Percentiles rank a stretch among this genome's conserved stretches.
Evolutionary conservation across 2,113 vertebrate species (phyloP).

Genomic region (Cynoglossus semilaevis): DNA sequence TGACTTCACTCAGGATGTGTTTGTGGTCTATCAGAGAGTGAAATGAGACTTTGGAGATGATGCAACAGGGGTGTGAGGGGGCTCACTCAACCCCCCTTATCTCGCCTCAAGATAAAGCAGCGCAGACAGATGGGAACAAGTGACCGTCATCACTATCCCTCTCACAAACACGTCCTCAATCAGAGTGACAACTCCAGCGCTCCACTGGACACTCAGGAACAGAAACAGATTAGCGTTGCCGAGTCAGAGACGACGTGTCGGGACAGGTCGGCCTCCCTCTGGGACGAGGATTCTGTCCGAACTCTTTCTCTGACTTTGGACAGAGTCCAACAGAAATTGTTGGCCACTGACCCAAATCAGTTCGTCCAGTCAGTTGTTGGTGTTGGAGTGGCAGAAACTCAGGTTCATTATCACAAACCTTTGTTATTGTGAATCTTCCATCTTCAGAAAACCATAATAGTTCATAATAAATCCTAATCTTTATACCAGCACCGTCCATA

Average conservation of each 20-base stretch:
- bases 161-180: conserved; percentile 69
- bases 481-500: too few species aligned
- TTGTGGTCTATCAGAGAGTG: conserved; percentile 78
- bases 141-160: conserved; percentile 66
- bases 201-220: conserved; percentile 32
- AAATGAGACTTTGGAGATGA: conserved; percentile 71
- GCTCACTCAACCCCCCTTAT: conserved; percentile 34
- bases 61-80: conserved; percentile 31
- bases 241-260: conserved; percentile 45
- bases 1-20: conserved; percentile 65
- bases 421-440: too few species aligned
- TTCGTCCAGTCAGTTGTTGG: too few species aligned
- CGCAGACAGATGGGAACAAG: conserved; percentile 62
- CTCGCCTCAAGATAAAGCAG: conserved; percentile 63
- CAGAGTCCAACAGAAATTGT: too few species aligned
- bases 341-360: too few species aligned
- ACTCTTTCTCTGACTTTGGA: too few species aligned
- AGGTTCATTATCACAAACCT: too few species aligned
- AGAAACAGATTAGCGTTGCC: conserved; percentile 57
- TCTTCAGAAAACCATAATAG: too few species aligned
- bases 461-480: too few species aligned
- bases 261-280: conserved; percentile 6
- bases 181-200: conserved; percentile 61
- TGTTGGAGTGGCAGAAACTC: too few species aligned
- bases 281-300: too few species aligned